These are phyloP conservation scores for Drosophila bocqueti DNA, from an alignment of 1,140 invertebrate genomes.

Conservation along the genomic window DNA sequence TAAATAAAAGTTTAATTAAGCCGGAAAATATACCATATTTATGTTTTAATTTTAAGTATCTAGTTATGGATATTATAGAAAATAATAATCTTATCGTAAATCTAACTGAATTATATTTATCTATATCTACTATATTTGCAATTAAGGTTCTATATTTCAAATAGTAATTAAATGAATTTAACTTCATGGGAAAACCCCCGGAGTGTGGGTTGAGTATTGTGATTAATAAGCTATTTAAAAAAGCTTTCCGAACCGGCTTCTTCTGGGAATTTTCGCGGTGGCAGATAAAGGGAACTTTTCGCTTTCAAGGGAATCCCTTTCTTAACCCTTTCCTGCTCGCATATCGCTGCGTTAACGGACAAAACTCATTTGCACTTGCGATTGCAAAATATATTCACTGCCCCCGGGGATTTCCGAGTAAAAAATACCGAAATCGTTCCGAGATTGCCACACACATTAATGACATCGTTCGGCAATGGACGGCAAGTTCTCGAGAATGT, in stretches of 20 bases:
- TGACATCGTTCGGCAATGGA: conserved; percentile 61
- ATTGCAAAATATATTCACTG: conserved; percentile 37
- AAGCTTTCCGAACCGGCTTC: background rate
- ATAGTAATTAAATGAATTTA: background rate
- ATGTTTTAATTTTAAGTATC: too few species aligned
- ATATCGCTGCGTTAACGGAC: conserved; percentile 26
- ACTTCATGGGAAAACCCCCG: background rate
- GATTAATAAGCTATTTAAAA: conserved; percentile 16
- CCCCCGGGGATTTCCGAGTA: conserved; percentile 45
- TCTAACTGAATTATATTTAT: too few species aligned
- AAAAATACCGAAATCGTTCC: conserved; percentile 38
- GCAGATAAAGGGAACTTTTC: conserved; percentile 24
- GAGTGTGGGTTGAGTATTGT: background rate
- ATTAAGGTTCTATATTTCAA: background rate
- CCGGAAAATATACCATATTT: too few species aligned
- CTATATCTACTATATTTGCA: background rate
- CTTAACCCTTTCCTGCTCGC: conserved; percentile 20
- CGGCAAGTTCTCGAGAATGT: conserved; percentile 69
- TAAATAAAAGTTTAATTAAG: too few species aligned
- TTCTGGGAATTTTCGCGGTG: conserved; percentile 20
- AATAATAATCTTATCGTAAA: too few species aligned
- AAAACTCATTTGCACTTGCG: conserved; percentile 50
- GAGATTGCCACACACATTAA: conserved; percentile 69
- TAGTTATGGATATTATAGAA: too few species aligned
- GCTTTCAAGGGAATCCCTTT: conserved; percentile 8